Conservation (phyloP, 2,888 invertebrate species). For the Monopis laevigella region DNA sequence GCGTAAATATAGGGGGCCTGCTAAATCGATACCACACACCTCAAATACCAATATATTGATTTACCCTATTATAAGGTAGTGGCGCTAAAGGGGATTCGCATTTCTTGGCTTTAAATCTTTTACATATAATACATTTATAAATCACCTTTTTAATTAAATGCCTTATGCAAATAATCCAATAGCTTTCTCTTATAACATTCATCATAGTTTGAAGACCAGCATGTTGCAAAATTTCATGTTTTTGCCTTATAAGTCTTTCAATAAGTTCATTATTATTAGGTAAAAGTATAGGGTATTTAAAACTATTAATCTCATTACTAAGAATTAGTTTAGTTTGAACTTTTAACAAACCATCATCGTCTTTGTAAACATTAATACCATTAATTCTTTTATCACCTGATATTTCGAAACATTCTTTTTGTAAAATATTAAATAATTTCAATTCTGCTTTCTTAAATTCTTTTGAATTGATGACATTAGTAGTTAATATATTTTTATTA, state of each 20-base stretch:
- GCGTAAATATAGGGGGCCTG: background rate
- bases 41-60: background rate
- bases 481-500: background rate
- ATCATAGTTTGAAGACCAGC: slow-evolving; percentile 3
- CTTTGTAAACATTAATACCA: too few relatives aligned
- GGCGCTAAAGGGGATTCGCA: slow-evolving; percentile 2
- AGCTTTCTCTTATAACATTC: background rate
- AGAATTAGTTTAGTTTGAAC: slow-evolving; percentile 1
- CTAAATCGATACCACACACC: background rate
- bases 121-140: slow-evolving; percentile 1
- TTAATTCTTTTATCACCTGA: background rate
- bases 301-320: background rate
- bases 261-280: background rate
- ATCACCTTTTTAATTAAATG: background rate
- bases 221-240: slow-evolving; percentile 2
- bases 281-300: slow-evolving; percentile 5
- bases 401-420: background rate
- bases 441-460: slow-evolving; percentile 1
- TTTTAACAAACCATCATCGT: slow-evolving; percentile 1
- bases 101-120: slow-evolving; percentile 3
- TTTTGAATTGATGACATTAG: background rate
- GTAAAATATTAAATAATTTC: background rate
- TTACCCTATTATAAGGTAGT: slow-evolving; percentile 1
- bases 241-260: too few relatives aligned
- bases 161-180: too few relatives aligned